Evolutionary conservation across 2,888 invertebrate species (phyloP).

Genomic region (Drosophila melanosoma): DNA sequence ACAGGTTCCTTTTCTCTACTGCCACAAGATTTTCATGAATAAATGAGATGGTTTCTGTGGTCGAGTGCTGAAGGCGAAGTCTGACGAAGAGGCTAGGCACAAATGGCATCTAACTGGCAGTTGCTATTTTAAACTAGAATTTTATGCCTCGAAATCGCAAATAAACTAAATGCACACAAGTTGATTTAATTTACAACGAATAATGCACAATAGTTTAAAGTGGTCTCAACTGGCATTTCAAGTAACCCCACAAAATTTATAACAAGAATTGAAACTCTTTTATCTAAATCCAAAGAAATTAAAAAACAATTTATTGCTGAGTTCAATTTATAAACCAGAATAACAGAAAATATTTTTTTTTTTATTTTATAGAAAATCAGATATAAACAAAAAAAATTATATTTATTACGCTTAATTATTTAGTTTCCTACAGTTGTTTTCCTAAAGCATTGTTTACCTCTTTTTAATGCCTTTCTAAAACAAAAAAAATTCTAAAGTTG

Average conservation of each 20-base stretch:
- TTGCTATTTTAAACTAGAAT: constrained; percentile 41
- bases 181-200: constrained; percentile 2
- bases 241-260: neutral
- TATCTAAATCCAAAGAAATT: neutral
- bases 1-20: constrained; percentile 61
- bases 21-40: constrained; percentile 77
- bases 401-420: neutral
- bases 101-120: constrained; percentile 57
- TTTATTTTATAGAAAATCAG: neutral
- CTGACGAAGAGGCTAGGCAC: constrained; percentile 44
- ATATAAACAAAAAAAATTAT: neutral
- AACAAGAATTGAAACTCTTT: neutral
- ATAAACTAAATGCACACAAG: constrained; percentile 1
- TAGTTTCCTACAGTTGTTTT: neutral
- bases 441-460: neutral
- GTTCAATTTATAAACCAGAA: neutral
- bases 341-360: neutral
- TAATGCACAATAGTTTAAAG: neutral
- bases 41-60: constrained; percentile 79
- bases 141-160: constrained; percentile 9
- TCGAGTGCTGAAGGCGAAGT: constrained; percentile 49
- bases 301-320: neutral
- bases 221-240: neutral
- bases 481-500: neutral
- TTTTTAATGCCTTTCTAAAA: neutral